Evolutionary conservation across 2,113 vertebrate species (phyloP).

Genomic region (Kobus ellipsiprymnus): DNA sequence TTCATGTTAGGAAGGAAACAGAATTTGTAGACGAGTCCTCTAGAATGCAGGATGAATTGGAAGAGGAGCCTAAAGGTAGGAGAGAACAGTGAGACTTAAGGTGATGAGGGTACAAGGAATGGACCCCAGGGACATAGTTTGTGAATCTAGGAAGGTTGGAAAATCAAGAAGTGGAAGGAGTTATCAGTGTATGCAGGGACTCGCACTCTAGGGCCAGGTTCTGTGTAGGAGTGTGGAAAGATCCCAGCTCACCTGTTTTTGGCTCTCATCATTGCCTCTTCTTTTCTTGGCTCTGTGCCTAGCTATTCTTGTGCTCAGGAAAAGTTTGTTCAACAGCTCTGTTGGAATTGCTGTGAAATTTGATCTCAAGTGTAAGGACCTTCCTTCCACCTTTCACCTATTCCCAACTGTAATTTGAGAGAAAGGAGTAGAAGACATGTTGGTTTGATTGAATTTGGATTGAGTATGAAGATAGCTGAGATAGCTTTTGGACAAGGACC

Average conservation of each 20-base stretch:
- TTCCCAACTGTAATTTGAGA: constrained; percentile 33
- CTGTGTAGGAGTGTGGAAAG: constrained; percentile 64
- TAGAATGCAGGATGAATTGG: not conserved
- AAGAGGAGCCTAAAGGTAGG: not conserved
- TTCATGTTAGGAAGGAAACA: not conserved
- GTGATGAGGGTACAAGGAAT: not conserved
- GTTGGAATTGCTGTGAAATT: constrained; percentile 61
- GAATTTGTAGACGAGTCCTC: not conserved
- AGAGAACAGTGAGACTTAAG: not conserved
- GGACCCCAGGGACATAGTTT: not conserved
- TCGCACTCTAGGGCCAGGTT: constrained; percentile 49
- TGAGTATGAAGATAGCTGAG: constrained; percentile 26
- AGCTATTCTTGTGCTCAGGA: constrained; percentile 53
- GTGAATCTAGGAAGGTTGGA: constrained; percentile 1
- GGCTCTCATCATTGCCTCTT: constrained; percentile 54
- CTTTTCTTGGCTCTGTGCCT: constrained; percentile 63
- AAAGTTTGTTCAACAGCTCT: constrained; percentile 61
- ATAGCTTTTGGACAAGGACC: constrained; percentile 6
- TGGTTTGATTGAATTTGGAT: constrained; percentile 28
- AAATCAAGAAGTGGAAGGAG: constrained; percentile 45
- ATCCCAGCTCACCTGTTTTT: constrained; percentile 69
- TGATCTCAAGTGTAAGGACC: constrained; percentile 42
- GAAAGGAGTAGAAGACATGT: constrained; percentile 23
- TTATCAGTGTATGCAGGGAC: not conserved
- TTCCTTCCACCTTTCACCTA: not conserved